phyloP scores from a whole-genome alignment of 35 echinoderm and acorn worm species.

The Heliocidaris erythrogramma region DNA sequence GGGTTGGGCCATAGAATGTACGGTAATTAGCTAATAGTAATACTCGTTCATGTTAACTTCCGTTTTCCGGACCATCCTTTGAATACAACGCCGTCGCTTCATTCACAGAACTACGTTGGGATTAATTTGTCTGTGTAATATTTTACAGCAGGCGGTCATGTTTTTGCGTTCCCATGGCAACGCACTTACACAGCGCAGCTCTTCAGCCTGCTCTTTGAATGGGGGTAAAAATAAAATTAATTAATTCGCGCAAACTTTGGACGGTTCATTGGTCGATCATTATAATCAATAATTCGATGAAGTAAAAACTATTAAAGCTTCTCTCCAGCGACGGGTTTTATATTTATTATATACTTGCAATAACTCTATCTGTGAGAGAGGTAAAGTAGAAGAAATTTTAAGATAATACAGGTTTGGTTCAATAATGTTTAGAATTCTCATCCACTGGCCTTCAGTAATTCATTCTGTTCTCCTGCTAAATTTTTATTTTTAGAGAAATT shows the following conservation, averaged over 20 bases:
- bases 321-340: background rate
- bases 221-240: background rate
- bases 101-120: too few relatives aligned
- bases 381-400: too few relatives aligned
- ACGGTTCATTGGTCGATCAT: background rate
- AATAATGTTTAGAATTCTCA: too few relatives aligned
- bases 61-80: background rate
- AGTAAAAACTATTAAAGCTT: background rate
- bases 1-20: background rate
- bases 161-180: background rate
- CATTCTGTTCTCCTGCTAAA: too few relatives aligned
- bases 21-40: too few relatives aligned
- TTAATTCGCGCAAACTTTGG: background rate
- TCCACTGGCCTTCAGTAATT: too few relatives aligned
- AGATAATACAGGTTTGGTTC: too few relatives aligned
- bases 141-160: background rate
- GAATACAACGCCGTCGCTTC: too few relatives aligned
- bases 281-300: background rate
- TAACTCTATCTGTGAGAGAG: too few relatives aligned
- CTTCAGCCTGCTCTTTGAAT: background rate
- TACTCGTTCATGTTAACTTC: background rate
- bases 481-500: too few relatives aligned
- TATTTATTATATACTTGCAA: too few relatives aligned
- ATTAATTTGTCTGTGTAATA: background rate
- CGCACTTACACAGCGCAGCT: background rate